These are phyloP conservation scores for Bombycilla garrulus DNA, from an alignment of 2,113 vertebrate genomes.

Conservation along the genomic window DNA sequence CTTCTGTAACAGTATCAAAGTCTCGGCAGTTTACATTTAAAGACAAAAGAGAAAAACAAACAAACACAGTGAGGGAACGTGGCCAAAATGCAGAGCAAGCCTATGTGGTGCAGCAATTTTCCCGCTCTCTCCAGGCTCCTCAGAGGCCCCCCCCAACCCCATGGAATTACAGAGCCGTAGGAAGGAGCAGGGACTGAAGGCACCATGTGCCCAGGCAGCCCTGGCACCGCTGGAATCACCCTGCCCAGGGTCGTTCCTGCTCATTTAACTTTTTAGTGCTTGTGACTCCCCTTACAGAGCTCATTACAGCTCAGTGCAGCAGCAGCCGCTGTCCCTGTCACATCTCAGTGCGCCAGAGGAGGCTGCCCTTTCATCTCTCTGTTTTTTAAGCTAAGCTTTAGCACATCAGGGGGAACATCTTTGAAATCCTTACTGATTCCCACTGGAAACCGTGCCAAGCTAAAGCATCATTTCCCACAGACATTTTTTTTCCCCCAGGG, in stretches of 20 bases:
- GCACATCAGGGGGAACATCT: background rate
- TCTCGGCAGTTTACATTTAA: background rate
- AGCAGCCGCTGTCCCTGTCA: background rate
- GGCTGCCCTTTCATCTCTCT: slow-evolving; percentile 24
- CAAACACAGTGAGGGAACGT: background rate
- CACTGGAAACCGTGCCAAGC: background rate
- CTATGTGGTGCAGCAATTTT: rapidly evolving
- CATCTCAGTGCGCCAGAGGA: background rate
- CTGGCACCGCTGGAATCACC: background rate
- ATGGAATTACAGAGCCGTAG: background rate
- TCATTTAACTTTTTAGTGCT: background rate
- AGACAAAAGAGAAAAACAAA: background rate
- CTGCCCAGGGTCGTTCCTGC: background rate
- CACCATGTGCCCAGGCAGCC: background rate
- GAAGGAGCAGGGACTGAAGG: background rate
- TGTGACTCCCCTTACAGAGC: background rate
- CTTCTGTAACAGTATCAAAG: background rate
- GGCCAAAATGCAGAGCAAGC: background rate
- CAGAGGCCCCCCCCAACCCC: background rate
- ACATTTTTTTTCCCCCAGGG: background rate
- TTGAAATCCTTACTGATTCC: slow-evolving; percentile 42
- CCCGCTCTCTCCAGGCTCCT: background rate
- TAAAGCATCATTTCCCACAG: background rate
- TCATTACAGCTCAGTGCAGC: background rate
- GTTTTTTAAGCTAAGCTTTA: slow-evolving; percentile 21